A percentile compares a stretch with the other conserved stretches of the same genome.
Conservation (phyloP, 2,797 vertebrate genomes). For the Tragelaphus eurycerus region DNA sequence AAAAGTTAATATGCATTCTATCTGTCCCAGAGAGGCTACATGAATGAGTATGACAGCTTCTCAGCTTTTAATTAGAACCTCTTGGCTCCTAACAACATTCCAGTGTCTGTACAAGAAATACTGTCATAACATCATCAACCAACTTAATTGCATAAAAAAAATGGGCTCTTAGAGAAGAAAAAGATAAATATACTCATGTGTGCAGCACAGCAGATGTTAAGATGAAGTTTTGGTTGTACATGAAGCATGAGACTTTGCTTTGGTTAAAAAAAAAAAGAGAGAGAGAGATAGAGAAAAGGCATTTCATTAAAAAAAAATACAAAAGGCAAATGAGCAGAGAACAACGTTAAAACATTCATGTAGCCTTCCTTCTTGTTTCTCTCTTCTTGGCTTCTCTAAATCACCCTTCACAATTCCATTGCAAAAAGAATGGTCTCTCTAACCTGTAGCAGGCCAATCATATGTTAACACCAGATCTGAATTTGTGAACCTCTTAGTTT, state of each 20-base stretch:
- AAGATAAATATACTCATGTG: background rate
- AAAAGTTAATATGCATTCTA: background rate
- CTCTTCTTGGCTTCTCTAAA: background rate
- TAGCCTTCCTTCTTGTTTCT: background rate
- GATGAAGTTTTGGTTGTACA: background rate
- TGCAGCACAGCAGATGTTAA: background rate
- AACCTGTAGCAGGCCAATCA: background rate
- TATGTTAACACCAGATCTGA: background rate
- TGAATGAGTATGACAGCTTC: background rate
- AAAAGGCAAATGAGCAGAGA: background rate
- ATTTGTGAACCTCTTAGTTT: background rate
- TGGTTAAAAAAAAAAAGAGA: fast-evolving
- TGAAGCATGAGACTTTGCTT: background rate
- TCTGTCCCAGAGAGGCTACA: background rate
- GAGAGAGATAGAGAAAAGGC: background rate
- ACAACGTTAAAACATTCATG: background rate
- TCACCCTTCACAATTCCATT: background rate
- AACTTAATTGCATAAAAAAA: background rate
- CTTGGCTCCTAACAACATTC: background rate
- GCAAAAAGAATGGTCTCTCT: background rate
- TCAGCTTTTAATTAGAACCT: background rate
- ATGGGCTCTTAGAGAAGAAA: background rate
- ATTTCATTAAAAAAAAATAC: background rate
- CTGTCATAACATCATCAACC: background rate
- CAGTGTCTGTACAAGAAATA: background rate